phyloP scores from a whole-genome alignment of 2,797 vertebrate species.

The Lithobates sylvaticus region DNA sequence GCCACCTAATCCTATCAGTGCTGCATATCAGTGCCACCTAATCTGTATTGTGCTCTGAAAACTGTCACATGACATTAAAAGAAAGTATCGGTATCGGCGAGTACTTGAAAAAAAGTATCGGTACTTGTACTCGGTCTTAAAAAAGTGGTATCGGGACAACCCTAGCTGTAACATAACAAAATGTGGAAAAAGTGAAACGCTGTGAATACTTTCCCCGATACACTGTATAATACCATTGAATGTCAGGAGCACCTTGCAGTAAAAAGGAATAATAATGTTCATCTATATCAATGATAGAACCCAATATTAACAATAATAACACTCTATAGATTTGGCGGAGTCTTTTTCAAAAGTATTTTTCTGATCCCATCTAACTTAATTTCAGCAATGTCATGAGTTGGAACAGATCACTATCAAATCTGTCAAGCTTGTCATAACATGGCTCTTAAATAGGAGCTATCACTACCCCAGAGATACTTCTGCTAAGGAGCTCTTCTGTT shows the following conservation, averaged over 20 bases:
- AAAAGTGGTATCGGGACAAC: too few species aligned
- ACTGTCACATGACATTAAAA: too few species aligned
- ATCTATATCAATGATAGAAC: conserved; percentile 75
- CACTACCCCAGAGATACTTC: conserved; percentile 74
- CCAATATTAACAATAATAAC: conserved; percentile 78
- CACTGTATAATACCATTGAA: background rate
- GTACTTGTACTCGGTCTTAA: too few species aligned
- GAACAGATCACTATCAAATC: conserved; percentile 77
- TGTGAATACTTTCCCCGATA: too few species aligned
- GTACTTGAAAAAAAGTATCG: too few species aligned
- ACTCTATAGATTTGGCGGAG: conserved; percentile 72
- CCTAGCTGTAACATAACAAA: too few species aligned
- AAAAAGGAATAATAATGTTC: conserved; percentile 66
- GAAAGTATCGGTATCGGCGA: too few species aligned
- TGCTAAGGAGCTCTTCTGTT: conserved; percentile 72
- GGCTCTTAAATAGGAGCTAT: conserved; percentile 75
- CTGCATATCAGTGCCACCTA: too few species aligned
- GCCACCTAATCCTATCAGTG: too few species aligned
- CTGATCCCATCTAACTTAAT: conserved; percentile 78
- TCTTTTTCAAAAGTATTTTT: conserved; percentile 70
- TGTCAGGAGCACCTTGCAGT: conserved; percentile 63
- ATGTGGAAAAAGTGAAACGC: too few species aligned
- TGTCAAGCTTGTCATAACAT: conserved; percentile 81
- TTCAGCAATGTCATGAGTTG: conserved; percentile 80
- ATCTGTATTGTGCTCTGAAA: too few species aligned